A percentile compares a stretch with the other conserved stretches of the same genome.
Evolutionary conservation across 2,888 invertebrate species (phyloP).

Genomic region (Dryocosmus kuriphilus): DNA sequence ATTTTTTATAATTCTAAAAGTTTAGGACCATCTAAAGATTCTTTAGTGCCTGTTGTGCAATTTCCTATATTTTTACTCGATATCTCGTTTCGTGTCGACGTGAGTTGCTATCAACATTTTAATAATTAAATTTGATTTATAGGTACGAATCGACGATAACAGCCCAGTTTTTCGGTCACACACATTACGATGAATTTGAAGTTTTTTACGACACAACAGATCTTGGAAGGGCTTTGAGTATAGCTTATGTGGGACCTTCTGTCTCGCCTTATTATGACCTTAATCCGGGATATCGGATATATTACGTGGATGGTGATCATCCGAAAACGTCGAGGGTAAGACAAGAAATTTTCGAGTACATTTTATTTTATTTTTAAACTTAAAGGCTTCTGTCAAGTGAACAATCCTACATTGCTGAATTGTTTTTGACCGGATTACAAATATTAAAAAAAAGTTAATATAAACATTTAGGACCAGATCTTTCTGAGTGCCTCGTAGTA

Average conservation of each 20-base stretch:
- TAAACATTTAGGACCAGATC: too few relatives aligned
- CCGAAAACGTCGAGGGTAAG: slow-evolving; percentile 88
- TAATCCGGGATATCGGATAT: slow-evolving; percentile 97
- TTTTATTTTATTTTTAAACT: slow-evolving; percentile 15
- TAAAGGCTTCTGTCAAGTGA: too few relatives aligned
- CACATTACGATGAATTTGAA: slow-evolving; percentile 96
- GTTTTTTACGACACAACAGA: slow-evolving; percentile 93
- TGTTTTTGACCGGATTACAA: too few relatives aligned
- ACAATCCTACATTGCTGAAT: too few relatives aligned
- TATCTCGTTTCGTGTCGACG: too few relatives aligned
- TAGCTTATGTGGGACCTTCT: slow-evolving; percentile 96
- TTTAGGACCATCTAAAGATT: too few relatives aligned
- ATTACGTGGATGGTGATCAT: slow-evolving; percentile 96
- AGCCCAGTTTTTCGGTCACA: slow-evolving; percentile 96
- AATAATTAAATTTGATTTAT: slow-evolving; percentile 3
- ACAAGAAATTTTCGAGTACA: slow-evolving; percentile 5
- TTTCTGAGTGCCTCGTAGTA: too few relatives aligned
- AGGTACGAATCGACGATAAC: slow-evolving; percentile 92
- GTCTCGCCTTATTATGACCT: slow-evolving; percentile 95
- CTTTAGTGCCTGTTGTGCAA: too few relatives aligned
- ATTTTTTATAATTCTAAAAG: too few relatives aligned
- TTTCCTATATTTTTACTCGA: too few relatives aligned
- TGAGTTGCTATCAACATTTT: neutral
- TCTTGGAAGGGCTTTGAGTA: slow-evolving; percentile 89
- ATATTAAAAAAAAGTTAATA: too few relatives aligned